Percentiles rank a stretch among this genome's conserved stretches.
Evolutionary conservation across 1,140 invertebrate genomes (phyloP).

Genomic region (Pteromalus puparum): DNA sequence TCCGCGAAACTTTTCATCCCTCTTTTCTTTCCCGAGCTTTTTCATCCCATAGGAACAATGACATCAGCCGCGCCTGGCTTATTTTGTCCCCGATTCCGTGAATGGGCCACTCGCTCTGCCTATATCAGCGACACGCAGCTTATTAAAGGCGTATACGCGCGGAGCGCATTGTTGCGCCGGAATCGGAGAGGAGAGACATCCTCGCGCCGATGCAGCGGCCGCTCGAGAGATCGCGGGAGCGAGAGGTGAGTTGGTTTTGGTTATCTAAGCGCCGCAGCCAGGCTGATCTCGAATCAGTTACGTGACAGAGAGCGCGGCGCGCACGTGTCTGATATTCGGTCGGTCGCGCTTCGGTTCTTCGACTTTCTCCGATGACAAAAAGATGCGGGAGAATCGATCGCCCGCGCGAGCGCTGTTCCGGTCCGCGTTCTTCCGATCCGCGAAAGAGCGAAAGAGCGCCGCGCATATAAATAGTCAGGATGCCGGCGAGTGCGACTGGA

Average conservation of each 20-base stretch:
- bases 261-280: not conserved
- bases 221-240: not conserved
- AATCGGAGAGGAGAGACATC: too few species aligned
- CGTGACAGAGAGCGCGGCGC: not conserved
- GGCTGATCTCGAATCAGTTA: slow-evolving; percentile 7
- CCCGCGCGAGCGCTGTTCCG: not conserved
- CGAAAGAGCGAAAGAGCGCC: slow-evolving; percentile 21
- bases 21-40: not conserved
- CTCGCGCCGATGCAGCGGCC: too few species aligned
- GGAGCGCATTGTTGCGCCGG: not conserved
- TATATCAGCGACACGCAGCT: not conserved
- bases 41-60: slow-evolving; percentile 16
- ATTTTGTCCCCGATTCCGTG: slow-evolving; percentile 25
- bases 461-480: slow-evolving; percentile 42
- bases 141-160: not conserved
- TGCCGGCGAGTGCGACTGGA: slow-evolving; percentile 21
- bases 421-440: slow-evolving; percentile 37
- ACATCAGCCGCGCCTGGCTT: not conserved
- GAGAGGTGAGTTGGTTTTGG: not conserved
- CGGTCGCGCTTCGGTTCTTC: slow-evolving; percentile 30
- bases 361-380: slow-evolving; percentile 47
- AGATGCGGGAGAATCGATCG: slow-evolving; percentile 34
- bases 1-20: slow-evolving; percentile 33
- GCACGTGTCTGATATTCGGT: slow-evolving; percentile 20
- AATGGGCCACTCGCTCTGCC: not conserved